A percentile compares a stretch with the other conserved stretches of the same genome.
phyloP scores from a whole-genome alignment of 2,113 vertebrate species.

The Eudyptes chrysolophus region DNA sequence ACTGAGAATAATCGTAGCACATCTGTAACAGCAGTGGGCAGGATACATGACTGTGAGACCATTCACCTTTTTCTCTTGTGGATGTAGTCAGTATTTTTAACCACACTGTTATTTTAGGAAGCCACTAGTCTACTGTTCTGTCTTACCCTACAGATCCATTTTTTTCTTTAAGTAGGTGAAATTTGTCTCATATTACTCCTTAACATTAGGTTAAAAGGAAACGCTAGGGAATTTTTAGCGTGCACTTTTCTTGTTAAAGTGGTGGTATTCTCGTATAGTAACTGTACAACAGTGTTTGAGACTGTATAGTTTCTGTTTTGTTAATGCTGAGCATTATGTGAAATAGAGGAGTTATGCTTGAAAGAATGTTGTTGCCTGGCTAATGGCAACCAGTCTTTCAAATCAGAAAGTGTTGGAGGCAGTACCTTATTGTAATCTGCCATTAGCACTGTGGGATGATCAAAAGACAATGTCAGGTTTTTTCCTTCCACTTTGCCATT shows the following conservation, averaged over 20 bases:
- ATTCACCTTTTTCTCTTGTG: background rate
- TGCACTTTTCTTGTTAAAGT: background rate
- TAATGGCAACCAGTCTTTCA: background rate
- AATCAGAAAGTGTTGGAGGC: background rate
- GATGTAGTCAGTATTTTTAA: background rate
- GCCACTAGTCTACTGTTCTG: background rate
- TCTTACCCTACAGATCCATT: background rate
- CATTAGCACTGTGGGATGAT: background rate
- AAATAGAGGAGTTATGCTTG: background rate
- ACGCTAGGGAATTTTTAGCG: background rate
- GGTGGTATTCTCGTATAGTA: accelerated
- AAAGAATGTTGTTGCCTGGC: background rate
- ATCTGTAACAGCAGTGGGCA: background rate
- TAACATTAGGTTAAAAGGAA: background rate
- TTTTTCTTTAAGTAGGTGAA: background rate
- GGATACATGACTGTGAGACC: background rate
- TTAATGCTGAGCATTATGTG: background rate
- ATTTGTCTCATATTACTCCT: background rate
- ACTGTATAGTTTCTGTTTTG: background rate
- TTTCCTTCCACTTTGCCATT: background rate
- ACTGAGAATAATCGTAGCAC: background rate
- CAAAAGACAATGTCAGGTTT: background rate
- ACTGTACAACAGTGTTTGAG: background rate
- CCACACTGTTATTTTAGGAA: background rate
- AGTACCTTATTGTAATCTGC: background rate